Evolutionary conservation across 2,797 vertebrate species (phyloP).

Genomic region (Sebastes elongatus): DNA sequence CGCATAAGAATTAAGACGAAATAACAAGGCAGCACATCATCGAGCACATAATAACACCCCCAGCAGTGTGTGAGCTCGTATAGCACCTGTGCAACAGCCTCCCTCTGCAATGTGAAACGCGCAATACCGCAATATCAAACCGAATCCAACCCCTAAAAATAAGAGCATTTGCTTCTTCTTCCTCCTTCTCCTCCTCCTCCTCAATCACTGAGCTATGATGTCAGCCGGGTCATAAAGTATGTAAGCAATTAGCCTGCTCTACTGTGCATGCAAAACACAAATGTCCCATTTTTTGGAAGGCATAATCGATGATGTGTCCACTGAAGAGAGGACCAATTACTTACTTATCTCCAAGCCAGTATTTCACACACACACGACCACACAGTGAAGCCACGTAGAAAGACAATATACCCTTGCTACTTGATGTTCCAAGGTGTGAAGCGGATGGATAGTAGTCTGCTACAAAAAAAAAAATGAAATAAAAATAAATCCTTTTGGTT

Average conservation of each 20-base stretch:
- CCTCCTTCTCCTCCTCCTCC: slow-evolving; percentile 37
- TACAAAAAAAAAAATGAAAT: slow-evolving; percentile 35
- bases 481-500: slow-evolving; percentile 62
- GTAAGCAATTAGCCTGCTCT: slow-evolving; percentile 52
- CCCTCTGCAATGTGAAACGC: slow-evolving; percentile 63
- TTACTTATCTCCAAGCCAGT: slow-evolving; percentile 56
- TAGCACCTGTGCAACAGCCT: slow-evolving; percentile 69
- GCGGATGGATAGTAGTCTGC: slow-evolving; percentile 20
- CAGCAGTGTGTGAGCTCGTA: slow-evolving; percentile 44
- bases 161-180: slow-evolving; percentile 49
- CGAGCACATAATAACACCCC: slow-evolving; percentile 51
- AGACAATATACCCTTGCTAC: slow-evolving; percentile 62
- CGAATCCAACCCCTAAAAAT: slow-evolving; percentile 47
- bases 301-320: slow-evolving; percentile 38
- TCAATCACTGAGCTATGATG: slow-evolving; percentile 61
- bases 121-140: slow-evolving; percentile 67
- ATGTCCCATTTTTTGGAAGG: slow-evolving; percentile 31
- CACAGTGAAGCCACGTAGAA: slow-evolving; percentile 56
- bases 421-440: slow-evolving; percentile 56
- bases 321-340: slow-evolving; percentile 45
- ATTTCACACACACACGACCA: slow-evolving; percentile 53
- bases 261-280: slow-evolving; percentile 57
- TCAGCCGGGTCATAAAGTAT: slow-evolving; percentile 66
- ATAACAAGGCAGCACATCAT: slow-evolving; percentile 57
- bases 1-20: slow-evolving; percentile 57